Percentiles rank a stretch among this genome's conserved stretches.
Conservation (phyloP, 2,888 invertebrate genomes). For the Bruchidius siliquastri region DNA sequence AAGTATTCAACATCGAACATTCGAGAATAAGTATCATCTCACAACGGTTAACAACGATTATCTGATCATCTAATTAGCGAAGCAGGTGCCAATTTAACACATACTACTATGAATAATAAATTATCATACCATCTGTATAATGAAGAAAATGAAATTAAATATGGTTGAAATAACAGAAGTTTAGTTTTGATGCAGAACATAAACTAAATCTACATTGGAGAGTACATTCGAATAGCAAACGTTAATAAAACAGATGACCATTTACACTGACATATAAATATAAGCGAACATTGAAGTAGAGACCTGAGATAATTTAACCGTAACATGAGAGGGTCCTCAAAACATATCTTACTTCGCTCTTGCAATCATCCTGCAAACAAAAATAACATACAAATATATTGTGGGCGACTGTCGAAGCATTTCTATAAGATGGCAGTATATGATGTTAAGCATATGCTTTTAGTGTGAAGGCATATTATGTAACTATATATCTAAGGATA, state of each 20-base stretch:
- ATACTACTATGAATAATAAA: no score
- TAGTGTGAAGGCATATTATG: slow-evolving; percentile 21
- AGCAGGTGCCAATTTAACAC: no score
- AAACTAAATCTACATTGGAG: no score
- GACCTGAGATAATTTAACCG: slow-evolving; percentile 26
- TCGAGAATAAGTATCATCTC: not conserved
- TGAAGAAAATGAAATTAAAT: no score
- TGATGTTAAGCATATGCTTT: slow-evolving; percentile 35
- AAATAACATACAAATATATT: slow-evolving; percentile 21
- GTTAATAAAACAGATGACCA: not conserved
- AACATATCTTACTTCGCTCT: slow-evolving; percentile 60
- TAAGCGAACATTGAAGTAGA: not conserved
- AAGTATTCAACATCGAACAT: not conserved
- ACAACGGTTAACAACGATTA: not conserved
- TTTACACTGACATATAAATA: not conserved
- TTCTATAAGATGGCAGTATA: slow-evolving; percentile 31
- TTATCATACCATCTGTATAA: no score
- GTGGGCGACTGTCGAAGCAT: not conserved
- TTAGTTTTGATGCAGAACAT: no score
- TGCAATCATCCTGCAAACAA: slow-evolving; percentile 65
- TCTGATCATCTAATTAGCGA: no score
- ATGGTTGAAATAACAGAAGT: no score
- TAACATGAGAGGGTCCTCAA: slow-evolving; percentile 54
- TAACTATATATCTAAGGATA: slow-evolving; percentile 19
- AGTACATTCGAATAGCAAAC: not conserved